Percentiles rank a stretch among this genome's conserved stretches.
Evolutionary conservation across 1,140 invertebrate species (phyloP).

Genomic region (Conus betulinus): DNA sequence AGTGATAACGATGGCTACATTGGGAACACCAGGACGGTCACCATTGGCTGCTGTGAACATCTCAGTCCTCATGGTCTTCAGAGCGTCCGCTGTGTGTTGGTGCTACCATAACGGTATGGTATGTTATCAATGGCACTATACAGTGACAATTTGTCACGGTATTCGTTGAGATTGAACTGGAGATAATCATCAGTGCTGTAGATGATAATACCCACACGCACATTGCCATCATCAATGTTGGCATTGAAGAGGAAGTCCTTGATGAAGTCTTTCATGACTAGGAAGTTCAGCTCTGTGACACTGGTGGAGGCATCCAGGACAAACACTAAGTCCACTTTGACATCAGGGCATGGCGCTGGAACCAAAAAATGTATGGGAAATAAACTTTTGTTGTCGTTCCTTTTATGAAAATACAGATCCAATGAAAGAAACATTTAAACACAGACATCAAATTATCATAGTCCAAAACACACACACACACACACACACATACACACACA

Average conservation of each 20-base stretch:
- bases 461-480: no score
- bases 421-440: no score
- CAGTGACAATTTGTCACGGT: conserved; percentile 48
- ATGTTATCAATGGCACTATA: conserved; percentile 58
- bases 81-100: conserved; percentile 64
- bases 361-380: no score
- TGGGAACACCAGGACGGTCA: conserved; percentile 57
- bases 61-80: conserved; percentile 54
- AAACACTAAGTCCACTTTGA: conserved; percentile 61
- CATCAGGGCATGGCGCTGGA: not conserved
- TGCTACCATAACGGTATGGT: conserved; percentile 64
- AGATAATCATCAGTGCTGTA: conserved; percentile 47
- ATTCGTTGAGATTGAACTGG: conserved; percentile 60
- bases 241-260: conserved; percentile 41
- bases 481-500: no score
- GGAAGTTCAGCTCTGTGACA: conserved; percentile 51
- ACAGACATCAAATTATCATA: no score
- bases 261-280: conserved; percentile 46
- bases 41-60: conserved; percentile 61
- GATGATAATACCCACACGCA: conserved; percentile 48
- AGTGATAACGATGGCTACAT: conserved; percentile 63
- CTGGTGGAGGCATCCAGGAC: conserved; percentile 61
- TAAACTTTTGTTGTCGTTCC: no score
- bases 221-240: conserved; percentile 49
- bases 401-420: no score